Conservation (phyloP, 2,888 invertebrate genomes). For the Tolmerus cingulatus region DNA sequence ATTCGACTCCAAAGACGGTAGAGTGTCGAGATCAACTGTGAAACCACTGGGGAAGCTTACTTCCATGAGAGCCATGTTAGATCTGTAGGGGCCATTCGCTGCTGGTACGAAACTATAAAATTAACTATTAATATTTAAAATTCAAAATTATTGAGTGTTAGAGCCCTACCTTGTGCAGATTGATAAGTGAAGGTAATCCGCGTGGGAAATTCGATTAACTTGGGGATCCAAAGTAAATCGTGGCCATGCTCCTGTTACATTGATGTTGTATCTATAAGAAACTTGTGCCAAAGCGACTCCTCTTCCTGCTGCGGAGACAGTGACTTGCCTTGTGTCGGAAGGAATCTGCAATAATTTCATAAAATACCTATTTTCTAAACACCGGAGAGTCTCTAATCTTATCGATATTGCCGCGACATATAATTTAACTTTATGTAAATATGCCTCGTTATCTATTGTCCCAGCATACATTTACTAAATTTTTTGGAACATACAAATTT, state of each 20-base stretch:
- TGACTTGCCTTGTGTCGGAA: conserved; percentile 69
- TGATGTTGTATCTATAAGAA: conserved; percentile 81
- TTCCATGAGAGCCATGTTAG: conserved; percentile 90
- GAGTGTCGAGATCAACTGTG: conserved; percentile 79
- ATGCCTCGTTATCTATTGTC: too few relatives aligned
- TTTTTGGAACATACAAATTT: too few relatives aligned
- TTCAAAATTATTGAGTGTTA: too few relatives aligned
- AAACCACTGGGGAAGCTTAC: conserved; percentile 91
- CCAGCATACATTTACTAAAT: too few relatives aligned
- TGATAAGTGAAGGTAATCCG: conserved; percentile 82
- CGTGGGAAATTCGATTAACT: conserved; percentile 83
- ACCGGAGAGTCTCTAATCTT: too few relatives aligned
- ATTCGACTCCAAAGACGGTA: conserved; percentile 71
- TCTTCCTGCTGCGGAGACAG: conserved; percentile 79
- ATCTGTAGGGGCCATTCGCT: conserved; percentile 62
- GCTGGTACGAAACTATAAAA: conserved; percentile 57
- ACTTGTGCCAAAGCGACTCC: conserved; percentile 84
- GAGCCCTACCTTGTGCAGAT: conserved; percentile 77
- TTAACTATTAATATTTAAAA: too few relatives aligned
- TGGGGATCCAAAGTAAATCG: conserved; percentile 88
- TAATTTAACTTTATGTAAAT: too few relatives aligned
- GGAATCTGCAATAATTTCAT: conserved; percentile 54
- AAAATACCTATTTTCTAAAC: neutral
- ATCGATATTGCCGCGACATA: too few relatives aligned
- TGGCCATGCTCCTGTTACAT: conserved; percentile 89